Evolutionary conservation across 2,113 vertebrate species (phyloP), one percentile per base, ranked within the genome.

Genomic region (Xiphophorus couchianus): DNA sequence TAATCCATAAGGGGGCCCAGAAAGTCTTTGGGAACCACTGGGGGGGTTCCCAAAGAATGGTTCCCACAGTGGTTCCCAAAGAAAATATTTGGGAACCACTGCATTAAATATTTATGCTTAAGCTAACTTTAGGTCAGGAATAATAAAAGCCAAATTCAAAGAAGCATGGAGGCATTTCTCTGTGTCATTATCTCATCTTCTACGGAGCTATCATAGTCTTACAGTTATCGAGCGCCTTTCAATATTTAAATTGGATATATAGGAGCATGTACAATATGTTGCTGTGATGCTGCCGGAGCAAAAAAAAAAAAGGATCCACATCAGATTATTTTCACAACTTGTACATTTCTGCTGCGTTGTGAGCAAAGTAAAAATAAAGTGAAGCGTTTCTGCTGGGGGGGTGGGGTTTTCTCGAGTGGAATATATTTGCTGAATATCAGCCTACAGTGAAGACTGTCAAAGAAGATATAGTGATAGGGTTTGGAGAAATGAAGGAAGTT

Each of bases 351-450:
- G 13, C 30, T 66, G 29, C 78, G 44, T 76, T 75, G 71, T 83
- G 64, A 69, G 61, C 37, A 0, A 81, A 84, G 60, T 71, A 76
- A 74, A 74, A 84, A 58, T 73, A 67, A 71, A 78, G 71, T 60
- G 10, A 78, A 67, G 54, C 71, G 1, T 30, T 30, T 30, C 3
- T 30, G 27, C 27, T 28, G 27, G 5, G 31, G 5, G n/a, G n/a
- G n/a, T n/a, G n/a, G n/a, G n/a, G n/a, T 35, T 35, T 35, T 8
- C 62, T 58, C 35, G 51, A 66, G 22, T 61, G 65, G 71, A 80
- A 76, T 69, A 27, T 44, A 33, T 77, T 72, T 77, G 71, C 82
- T 87, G 81, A 69, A 84, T 83, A 82, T 77, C 30, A 77, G 68
- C 68, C 75, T 30, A 84, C 67, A 77, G 48, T 68, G 42, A 39